phyloP scores from a whole-genome alignment of 2,113 vertebrate genomes.

The Elgaria multicarinata region DNA sequence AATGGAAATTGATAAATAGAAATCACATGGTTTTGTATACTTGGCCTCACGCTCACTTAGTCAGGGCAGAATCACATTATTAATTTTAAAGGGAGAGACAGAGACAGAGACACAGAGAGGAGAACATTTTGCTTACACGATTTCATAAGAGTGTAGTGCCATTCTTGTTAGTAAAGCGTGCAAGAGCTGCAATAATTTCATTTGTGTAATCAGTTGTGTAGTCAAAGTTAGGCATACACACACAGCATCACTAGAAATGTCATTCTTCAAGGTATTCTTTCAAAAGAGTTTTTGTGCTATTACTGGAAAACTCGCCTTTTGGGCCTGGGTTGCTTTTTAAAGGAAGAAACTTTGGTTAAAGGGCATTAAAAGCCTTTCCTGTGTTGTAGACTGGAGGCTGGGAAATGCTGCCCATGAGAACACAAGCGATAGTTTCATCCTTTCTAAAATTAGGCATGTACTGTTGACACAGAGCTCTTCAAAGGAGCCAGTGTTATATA shows the following conservation, averaged over 20 bases:
- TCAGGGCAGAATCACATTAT: constrained; percentile 29
- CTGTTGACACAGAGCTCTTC: not conserved
- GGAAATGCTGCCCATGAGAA: not conserved
- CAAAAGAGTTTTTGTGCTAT: not conserved
- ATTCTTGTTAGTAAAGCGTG: not conserved
- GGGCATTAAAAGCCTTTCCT: not conserved
- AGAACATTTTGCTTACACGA: constrained; percentile 31
- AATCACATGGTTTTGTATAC: constrained; percentile 49
- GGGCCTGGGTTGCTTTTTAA: no score
- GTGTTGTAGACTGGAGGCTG: not conserved
- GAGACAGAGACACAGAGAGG: not conserved
- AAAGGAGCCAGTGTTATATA: not conserved
- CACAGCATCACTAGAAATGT: not conserved
- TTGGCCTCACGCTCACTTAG: constrained; percentile 43
- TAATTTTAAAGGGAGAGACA: constrained; percentile 4
- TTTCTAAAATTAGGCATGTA: constrained; percentile 7
- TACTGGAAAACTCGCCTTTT: no score
- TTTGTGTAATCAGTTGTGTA: not conserved
- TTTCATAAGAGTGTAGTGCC: no score
- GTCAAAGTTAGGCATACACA: not conserved
- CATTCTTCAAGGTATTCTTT: not conserved
- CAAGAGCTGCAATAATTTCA: not conserved
- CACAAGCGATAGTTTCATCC: not conserved
- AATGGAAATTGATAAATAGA: constrained; percentile 58
- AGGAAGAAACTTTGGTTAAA: not conserved